Percentiles rank a stretch among this genome's conserved stretches.
Evolutionary conservation across 2,113 vertebrate species (phyloP).

Genomic region (Grammomys surdaster): DNA sequence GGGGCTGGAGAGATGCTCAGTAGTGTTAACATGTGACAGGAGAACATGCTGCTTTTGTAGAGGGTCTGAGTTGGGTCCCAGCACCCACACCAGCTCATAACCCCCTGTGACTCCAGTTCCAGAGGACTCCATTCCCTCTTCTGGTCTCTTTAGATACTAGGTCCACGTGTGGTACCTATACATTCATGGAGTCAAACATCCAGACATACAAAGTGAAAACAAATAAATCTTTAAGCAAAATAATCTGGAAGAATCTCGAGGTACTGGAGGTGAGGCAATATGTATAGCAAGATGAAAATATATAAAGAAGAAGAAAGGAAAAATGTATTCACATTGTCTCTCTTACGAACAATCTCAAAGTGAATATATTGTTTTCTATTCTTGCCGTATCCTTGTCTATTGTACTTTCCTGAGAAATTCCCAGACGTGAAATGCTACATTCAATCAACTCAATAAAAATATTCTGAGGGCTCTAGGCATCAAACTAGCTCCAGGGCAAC

Average conservation of each 20-base stretch:
- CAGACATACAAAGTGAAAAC: neutral
- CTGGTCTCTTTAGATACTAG: neutral
- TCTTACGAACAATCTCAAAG: neutral
- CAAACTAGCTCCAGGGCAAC: neutral
- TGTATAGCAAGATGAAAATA: neutral
- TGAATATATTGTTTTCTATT: neutral
- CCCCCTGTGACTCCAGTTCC: neutral
- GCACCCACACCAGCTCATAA: neutral
- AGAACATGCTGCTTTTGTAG: neutral
- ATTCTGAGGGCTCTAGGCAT: constrained; percentile 24
- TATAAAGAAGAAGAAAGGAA: neutral
- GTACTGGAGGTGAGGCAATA: neutral
- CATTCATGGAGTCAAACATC: neutral
- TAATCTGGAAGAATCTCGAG: neutral
- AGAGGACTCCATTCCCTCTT: neutral
- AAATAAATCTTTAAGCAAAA: neutral
- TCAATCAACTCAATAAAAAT: constrained; percentile 35
- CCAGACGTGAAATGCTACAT: neutral
- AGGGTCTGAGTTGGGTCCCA: neutral
- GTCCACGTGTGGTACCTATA: neutral
- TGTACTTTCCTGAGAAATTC: neutral
- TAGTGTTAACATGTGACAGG: neutral
- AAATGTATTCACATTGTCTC: neutral
- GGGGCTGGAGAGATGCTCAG: neutral
- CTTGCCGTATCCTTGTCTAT: neutral